Conservation (phyloP, 2,113 vertebrate genomes). For the Patagioenas fasciata region DNA sequence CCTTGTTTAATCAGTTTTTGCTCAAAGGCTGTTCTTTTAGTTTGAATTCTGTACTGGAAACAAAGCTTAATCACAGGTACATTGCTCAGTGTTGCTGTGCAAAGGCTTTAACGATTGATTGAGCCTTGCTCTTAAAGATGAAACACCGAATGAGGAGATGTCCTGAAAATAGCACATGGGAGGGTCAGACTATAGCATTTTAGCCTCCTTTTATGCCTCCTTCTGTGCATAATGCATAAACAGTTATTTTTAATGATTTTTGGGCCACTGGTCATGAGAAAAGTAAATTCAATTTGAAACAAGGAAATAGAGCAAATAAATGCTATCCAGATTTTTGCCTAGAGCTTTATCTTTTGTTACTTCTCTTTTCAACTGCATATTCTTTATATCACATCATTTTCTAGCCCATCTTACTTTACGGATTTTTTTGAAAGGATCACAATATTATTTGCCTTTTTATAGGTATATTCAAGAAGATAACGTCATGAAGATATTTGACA, state of each 20-base stretch:
- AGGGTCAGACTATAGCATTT: neutral
- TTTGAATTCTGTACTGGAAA: neutral
- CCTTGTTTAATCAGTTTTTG: neutral
- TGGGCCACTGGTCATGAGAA: neutral
- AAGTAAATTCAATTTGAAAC: neutral
- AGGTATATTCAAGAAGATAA: neutral
- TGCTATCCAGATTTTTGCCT: neutral
- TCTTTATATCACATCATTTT: neutral
- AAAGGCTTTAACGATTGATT: neutral
- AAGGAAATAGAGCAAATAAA: constrained; percentile 11
- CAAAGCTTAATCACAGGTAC: neutral
- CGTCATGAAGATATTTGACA: neutral
- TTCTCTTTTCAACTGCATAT: neutral
- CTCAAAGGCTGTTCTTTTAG: neutral
- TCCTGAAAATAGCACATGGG: neutral
- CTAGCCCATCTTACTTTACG: neutral
- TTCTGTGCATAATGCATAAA: neutral
- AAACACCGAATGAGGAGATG: neutral
- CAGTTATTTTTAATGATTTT: constrained; percentile 18
- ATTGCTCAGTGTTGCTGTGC: neutral
- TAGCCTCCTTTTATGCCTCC: neutral
- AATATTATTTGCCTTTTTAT: neutral
- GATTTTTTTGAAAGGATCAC: neutral
- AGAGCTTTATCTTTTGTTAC: constrained; percentile 3
- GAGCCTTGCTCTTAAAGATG: neutral